Base-by-base conservation (phyloP, 2,797 vertebrate genomes). In the Yasuhikotakia modesta region DNA sequence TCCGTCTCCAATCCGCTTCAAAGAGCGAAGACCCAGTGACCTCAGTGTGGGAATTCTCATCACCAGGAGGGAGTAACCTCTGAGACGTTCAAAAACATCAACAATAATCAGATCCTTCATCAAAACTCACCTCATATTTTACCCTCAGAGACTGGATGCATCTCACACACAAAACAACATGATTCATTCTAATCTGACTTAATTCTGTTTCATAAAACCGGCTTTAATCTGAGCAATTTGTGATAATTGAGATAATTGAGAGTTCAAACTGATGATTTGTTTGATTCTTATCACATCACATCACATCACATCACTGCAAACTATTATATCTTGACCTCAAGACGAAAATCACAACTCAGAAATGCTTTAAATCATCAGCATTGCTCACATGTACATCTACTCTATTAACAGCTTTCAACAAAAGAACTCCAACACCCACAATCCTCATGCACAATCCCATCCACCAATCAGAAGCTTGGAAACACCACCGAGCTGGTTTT, bases 31-130 rank as follows among this genome's bases (percentile, higher is more conserved):
- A 21, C 95, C 95, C 86, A 99, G 88, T 0, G 96, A 96, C 0
- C 93, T 97, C 85, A 99, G 78, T 1, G 94, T 94, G 35, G 90
- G 81, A 75, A 94, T 94, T 90, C 86, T 95, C 93, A 96, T 94
- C 86, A 99, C 95, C 87, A 97, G 55, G 58, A 99, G 87, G 0
- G 96, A 92, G 90, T 96, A 97, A 13, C 93, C 91, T 70, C 96
- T 95, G 89, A 39, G 35, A 39, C 2, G 10, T 39, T 39, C 35
- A 39, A 39, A 35, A 8, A 39, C 7, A 39, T 39, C 35, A 39
- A 27, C 2, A 2, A 27, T 27, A 39, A 39, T 10, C 35, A 39
- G 35, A 39, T 39, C 35, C 6, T 35, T 35, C 27, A 27, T 27
- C 27, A 27, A 27, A 27, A 27, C 27, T 27, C 4, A 27, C 32